These are phyloP conservation scores for Sussaba pulchella DNA, from an alignment of 2,888 invertebrate genomes.

Conservation along the genomic window DNA sequence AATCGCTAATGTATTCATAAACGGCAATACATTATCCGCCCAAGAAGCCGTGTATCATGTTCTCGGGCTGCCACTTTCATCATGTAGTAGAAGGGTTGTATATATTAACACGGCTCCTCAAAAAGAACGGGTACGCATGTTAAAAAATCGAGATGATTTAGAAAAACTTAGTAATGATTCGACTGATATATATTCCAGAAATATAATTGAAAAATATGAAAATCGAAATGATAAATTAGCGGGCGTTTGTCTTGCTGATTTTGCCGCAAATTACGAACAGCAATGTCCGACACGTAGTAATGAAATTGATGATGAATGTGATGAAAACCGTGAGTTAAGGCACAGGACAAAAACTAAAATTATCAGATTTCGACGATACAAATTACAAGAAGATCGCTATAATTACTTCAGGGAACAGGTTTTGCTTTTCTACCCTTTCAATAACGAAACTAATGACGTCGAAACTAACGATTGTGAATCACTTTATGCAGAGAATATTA, in stretches of 20 bases:
- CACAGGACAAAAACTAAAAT: conserved; percentile 28
- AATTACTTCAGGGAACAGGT: conserved; percentile 54
- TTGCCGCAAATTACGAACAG: conserved; percentile 27
- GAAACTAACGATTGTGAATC: conserved; percentile 41
- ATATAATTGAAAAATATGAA: conserved; percentile 37
- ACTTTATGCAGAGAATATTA: conserved; percentile 41
- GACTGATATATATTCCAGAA: conserved; percentile 45
- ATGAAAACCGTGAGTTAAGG: background rate
- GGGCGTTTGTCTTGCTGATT: conserved; percentile 43
- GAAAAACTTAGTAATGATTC: conserved; percentile 39
- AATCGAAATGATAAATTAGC: background rate
- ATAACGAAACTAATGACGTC: conserved; percentile 54
- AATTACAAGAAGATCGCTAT: conserved; percentile 24
- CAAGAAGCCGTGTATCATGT: conserved; percentile 71
- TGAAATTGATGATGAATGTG: conserved; percentile 28
- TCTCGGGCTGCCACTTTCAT: conserved; percentile 66
- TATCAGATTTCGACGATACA: conserved; percentile 32
- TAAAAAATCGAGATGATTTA: conserved; percentile 53
- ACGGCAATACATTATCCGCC: conserved; percentile 70
- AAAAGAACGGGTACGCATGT: conserved; percentile 53
- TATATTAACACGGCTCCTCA: conserved; percentile 65
- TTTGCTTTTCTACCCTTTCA: conserved; percentile 53
- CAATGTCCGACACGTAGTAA: background rate
- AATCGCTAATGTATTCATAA: conserved; percentile 67
- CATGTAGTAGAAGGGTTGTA: conserved; percentile 61